Base-by-base conservation (phyloP, 2,113 vertebrate genomes). In the Cepphus grylle region DNA sequence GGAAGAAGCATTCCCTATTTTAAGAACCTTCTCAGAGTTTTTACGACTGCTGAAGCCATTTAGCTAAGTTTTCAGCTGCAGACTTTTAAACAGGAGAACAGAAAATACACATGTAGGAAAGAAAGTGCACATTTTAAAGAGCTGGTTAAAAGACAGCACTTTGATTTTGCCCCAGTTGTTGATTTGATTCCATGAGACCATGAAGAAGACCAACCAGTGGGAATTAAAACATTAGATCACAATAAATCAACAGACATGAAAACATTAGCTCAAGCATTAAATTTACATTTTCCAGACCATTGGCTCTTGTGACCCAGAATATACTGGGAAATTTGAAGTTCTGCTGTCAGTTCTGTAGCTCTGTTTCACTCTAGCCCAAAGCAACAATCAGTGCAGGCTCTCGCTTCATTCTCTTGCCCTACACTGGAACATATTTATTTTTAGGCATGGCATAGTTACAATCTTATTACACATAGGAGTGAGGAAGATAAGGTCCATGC, bases 241-340 rank as follows among this genome's bases (percentile, higher is more conserved):
- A 92, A 86, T 88, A 96, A 93, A 96, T 81, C 81, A 96, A 90
- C 58, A 88, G 67, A 88, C 88, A 88, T 67, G 78, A 96, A 96
- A 96, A 96, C 90, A 96, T 91, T 62, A 95, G 85, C 88, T 96
- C 81, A 96, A 74, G 92, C 92, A 97, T 94, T 95, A 95, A 96
- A 95, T 95, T 80, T 94, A 94, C 63, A 86, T 96, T 96, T 96
- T 96, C 94, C 90, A 96, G 92, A 94, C 63, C 96, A 95, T 93
- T 93, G 96, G 93, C 62, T 96, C 82, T 88, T 83, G 38, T 92
- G 92, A 96, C 88, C 88, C 85, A 96, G 92, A 94, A 94, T 56
- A 93, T 73, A 95, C 38, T 67, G 88, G 71, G 88, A 95, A 96
- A 95, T 88, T 2, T 27, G 38, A 94, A 95, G 79, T 96, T 90